Base-by-base conservation (phyloP, 1,140 invertebrate genomes). In the Diabrotica virgifera region DNA sequence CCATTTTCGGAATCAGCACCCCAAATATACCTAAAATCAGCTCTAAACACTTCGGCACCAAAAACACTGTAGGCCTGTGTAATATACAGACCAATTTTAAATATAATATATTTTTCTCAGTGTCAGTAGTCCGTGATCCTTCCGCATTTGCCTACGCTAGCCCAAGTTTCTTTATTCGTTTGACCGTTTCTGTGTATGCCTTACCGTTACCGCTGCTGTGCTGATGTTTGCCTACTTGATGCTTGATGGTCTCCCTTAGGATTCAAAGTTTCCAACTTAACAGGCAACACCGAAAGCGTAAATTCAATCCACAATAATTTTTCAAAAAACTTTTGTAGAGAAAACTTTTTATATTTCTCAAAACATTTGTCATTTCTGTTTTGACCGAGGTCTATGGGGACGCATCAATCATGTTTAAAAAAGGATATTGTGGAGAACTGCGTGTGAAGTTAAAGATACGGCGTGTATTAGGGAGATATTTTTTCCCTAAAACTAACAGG, bases 261-360 rank as follows among this genome's bases (percentile, higher is more conserved):
- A 68, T 64, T 52, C 66, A 73, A 76, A 62, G 35, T 74, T 76
- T 73, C 64, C 67, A 55, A 69, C 65, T 66, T 70, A 70, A 71
- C 70, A 66, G 36, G 35, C 58, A 60, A 40, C 64, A 54, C 59
- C 38, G 35, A 52, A 64, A 52, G 50, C 64, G 62, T 68, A 75
- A 74, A 75, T 74, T 75, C 73, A 75, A 74, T 76, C 73, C 66
- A 64, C 72, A 63, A 73, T 73, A 76, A 76, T 76, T 74, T 74
- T 76, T 74, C 69, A 76, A 68, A 52, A 74, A 74, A 74, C 72
- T 72, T 76, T 76, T 73, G 69, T 74, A 66, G 68, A 62, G 66
- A 67, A 68, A 73, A 72, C 63, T 74, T 74, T 72, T 70, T 67
- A 66, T 73, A 70, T 74, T 74, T 73, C 37, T 65, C 38, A 62